Evolutionary conservation across 2,888 invertebrate species (phyloP).

Genomic region (Emmelina monodactyla): DNA sequence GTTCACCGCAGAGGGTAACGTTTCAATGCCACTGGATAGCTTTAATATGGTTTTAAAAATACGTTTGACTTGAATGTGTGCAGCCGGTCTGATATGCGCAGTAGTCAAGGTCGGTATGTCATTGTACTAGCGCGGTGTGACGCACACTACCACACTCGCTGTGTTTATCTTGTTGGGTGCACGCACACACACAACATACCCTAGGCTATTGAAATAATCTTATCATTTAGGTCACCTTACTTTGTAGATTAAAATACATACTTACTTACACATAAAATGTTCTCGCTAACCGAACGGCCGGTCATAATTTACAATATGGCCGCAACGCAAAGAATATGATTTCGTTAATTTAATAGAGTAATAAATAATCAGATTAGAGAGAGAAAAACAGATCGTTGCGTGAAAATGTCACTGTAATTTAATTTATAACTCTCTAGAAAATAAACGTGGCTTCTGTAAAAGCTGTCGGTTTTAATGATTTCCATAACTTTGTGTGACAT

Average conservation of each 20-base stretch:
- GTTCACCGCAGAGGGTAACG: constrained; percentile 8
- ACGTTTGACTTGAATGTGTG: constrained; percentile 30
- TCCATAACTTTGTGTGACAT: no score
- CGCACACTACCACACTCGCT: constrained; percentile 36
- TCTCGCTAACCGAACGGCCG: no score
- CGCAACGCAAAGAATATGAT: neutral
- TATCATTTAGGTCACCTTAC: constrained; percentile 67
- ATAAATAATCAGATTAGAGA: neutral
- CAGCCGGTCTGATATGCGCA: constrained; percentile 36
- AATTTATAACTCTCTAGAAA: no score
- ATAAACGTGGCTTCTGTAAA: no score
- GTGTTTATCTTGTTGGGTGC: constrained; percentile 24
- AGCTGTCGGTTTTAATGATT: no score
- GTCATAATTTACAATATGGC: no score
- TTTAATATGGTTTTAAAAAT: constrained; percentile 36
- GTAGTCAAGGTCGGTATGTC: constrained; percentile 63
- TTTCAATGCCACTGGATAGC: constrained; percentile 29
- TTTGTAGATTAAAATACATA: constrained; percentile 39
- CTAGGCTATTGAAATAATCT: constrained; percentile 53
- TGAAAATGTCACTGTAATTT: no score
- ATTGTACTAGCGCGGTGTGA: constrained; percentile 53
- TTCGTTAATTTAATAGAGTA: neutral
- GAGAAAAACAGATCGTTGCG: constrained; percentile 1
- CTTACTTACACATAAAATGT: neutral
- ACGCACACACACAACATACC: no score